Percentiles rank a stretch among this genome's conserved stretches.
Conservation (phyloP, 1,140 invertebrate species). For the Rhopalosiphum padi region DNA sequence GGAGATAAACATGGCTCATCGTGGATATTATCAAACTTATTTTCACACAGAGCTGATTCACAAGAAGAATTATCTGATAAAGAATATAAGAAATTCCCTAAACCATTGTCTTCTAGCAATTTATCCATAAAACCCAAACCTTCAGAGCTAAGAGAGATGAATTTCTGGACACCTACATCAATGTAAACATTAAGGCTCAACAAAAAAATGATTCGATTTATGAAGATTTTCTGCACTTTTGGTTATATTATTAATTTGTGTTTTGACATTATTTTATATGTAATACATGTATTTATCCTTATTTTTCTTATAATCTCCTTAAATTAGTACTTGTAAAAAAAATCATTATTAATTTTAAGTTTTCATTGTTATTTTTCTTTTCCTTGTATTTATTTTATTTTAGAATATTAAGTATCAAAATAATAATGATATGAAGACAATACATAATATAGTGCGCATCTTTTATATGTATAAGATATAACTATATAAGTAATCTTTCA, state of each 20-base stretch:
- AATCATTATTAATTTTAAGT: constrained; percentile 31
- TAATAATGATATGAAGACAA: constrained; percentile 1
- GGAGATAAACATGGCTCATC: constrained; percentile 40
- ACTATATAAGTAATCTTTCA: not conserved
- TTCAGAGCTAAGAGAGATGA: constrained; percentile 79
- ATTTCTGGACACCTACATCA: constrained; percentile 83
- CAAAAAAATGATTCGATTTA: not conserved
- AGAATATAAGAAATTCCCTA: constrained; percentile 23
- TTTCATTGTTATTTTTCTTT: constrained; percentile 21
- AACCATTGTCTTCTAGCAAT: constrained; percentile 44
- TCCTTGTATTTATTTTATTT: constrained; percentile 7
- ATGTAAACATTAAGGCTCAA: constrained; percentile 68
- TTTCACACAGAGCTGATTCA: constrained; percentile 50
- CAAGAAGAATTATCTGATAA: constrained; percentile 54
- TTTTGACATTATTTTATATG: constrained; percentile 10
- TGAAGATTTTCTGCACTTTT: not conserved
- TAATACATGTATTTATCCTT: not conserved
- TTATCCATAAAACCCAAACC: constrained; percentile 67
- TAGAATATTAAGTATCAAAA: not conserved
- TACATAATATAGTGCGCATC: not conserved
- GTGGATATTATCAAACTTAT: constrained; percentile 53
- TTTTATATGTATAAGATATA: not conserved
- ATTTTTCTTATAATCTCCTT: constrained; percentile 38
- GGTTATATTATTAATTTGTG: not conserved
- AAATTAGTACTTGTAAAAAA: constrained; percentile 33